A percentile compares a stretch with the other conserved stretches of the same genome.
These are phyloP conservation scores for Parapsyche elsis DNA, from an alignment of 1,140 invertebrate species.

Conservation along the genomic window DNA sequence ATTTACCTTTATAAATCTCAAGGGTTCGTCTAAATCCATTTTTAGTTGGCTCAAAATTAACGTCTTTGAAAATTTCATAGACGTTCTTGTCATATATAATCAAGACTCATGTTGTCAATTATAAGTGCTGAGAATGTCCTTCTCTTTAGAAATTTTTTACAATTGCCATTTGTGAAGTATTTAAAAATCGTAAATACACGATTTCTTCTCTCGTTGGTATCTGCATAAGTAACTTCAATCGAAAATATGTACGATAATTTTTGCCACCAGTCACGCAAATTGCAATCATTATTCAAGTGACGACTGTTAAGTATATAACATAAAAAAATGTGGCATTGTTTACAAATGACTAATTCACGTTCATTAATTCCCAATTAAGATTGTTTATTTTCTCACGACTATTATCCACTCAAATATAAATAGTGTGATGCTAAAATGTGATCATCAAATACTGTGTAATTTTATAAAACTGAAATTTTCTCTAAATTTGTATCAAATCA, in stretches of 20 bases:
- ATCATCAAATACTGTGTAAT: not conserved
- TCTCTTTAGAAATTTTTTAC: too few species aligned
- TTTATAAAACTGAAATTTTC: not conserved
- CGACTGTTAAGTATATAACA: not conserved
- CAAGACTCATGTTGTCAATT: too few species aligned
- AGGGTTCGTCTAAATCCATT: too few species aligned
- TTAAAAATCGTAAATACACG: too few species aligned
- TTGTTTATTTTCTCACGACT: slow-evolving; percentile 15
- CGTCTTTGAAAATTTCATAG: too few species aligned
- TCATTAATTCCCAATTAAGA: slow-evolving; percentile 9
- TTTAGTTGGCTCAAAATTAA: too few species aligned
- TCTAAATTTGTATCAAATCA: not conserved
- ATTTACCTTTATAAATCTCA: too few species aligned
- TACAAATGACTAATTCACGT: not conserved
- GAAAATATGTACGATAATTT: not conserved
- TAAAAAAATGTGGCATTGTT: slow-evolving; percentile 15
- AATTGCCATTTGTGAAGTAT: too few species aligned
- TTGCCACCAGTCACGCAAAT: not conserved
- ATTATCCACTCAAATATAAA: not conserved
- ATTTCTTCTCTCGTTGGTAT: too few species aligned
- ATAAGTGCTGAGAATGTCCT: too few species aligned
- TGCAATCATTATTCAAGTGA: not conserved
- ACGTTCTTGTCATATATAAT: too few species aligned
- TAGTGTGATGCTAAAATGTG: not conserved
- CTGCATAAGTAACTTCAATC: not conserved